phyloP scores from a whole-genome alignment of 2,797 vertebrate species.

The Ceryle rudis region DNA sequence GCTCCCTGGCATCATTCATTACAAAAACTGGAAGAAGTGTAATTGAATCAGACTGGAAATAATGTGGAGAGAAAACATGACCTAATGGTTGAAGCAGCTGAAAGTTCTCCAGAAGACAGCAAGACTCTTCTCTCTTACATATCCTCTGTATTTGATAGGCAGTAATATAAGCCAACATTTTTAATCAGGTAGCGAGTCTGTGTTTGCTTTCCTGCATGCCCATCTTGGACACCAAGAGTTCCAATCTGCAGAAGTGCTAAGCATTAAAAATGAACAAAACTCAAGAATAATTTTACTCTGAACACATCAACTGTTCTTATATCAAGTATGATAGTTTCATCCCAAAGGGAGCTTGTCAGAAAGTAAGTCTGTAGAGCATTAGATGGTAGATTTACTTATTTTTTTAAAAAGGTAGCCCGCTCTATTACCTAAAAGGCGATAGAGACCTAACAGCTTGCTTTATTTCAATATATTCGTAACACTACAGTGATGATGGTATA shows the following conservation, averaged over 20 bases:
- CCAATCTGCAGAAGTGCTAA: background rate
- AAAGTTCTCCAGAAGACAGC: background rate
- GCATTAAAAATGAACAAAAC: background rate
- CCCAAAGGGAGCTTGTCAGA: background rate
- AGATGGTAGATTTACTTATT: background rate
- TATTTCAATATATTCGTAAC: background rate
- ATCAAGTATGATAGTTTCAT: background rate
- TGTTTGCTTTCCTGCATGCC: background rate
- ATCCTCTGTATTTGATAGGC: background rate
- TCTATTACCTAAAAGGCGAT: background rate
- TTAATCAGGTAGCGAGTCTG: background rate
- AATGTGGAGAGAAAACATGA: background rate
- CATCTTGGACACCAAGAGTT: background rate
- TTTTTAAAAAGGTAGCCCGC: background rate
- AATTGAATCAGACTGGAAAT: background rate
- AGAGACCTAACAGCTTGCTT: background rate
- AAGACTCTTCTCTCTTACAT: background rate
- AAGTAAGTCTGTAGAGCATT: background rate
- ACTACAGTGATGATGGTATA: background rate
- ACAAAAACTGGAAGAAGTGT: background rate
- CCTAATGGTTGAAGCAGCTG: background rate
- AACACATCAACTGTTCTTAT: background rate
- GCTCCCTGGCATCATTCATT: background rate
- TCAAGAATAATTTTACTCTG: background rate
- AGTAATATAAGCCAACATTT: background rate